Evolutionary conservation across 2,888 invertebrate genomes (phyloP).

Genomic region (Dryococelus australis): DNA sequence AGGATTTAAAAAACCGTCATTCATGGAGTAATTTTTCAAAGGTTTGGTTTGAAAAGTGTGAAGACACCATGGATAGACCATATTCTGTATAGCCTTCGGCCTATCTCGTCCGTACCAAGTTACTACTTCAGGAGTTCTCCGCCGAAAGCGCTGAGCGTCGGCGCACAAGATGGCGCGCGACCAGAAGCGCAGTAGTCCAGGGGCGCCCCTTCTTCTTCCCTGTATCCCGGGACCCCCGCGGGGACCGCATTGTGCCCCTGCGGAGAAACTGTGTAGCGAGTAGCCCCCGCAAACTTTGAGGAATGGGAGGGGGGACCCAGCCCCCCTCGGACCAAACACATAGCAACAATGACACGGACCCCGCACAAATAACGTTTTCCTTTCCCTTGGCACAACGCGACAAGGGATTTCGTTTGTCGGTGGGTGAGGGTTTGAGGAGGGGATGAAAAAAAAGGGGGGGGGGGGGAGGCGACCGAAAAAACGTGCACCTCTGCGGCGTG

Average conservation of each 20-base stretch:
- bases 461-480: not conserved
- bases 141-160: not conserved
- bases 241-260: not conserved
- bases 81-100: no score
- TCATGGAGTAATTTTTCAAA: no score
- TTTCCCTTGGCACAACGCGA: not conserved
- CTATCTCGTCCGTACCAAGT: no score
- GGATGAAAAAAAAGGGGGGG: no score
- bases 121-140: not conserved
- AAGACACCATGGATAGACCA: no score
- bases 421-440: not conserved
- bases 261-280: not conserved
- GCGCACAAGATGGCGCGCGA: not conserved
- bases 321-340: not conserved
- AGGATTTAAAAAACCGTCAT: no score
- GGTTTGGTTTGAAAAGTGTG: no score
- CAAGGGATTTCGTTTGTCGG: not conserved
- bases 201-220: not conserved
- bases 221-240: not conserved
- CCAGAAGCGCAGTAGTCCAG: no score
- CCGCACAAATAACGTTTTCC: constrained; percentile 16
- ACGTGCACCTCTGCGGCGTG: not conserved
- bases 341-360: not conserved
- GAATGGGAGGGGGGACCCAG: not conserved
- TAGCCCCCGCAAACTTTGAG: not conserved